Base-by-base conservation (phyloP, 2,888 invertebrate species). In the Drosophila mercatorum region DNA sequence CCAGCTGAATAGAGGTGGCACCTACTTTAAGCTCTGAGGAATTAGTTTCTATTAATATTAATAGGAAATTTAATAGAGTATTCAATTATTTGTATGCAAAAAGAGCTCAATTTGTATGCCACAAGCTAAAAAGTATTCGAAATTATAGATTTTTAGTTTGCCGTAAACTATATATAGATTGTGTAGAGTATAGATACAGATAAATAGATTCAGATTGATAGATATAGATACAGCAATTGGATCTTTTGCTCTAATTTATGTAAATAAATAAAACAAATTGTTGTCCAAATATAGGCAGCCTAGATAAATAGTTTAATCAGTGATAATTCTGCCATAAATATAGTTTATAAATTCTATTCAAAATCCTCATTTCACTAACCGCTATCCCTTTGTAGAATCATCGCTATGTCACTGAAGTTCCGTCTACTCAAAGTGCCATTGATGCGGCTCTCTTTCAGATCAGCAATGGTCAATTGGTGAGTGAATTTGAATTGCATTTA, bases 401-500 rank as follows among this genome's bases (percentile, higher is more conserved):
- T 14, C 60, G 47, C 0, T 67, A 38, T 59, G 1, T 34, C 0
- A 6, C 40, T 17, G 76, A 89, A 26, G 65, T 86, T 22, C 82
- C 81, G 6, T 31, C 49, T 12, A 40, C 67, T 2, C 6, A 75
- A 12, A 44, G 36, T 6, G 26, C 61, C 3, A 44, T 89, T 11
- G 72, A 89, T 0, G 12, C 65, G 6, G 70, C 77, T 0, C 26
- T 80, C 1, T 14, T 52, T 1, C 52, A 72, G 6, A 61, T 89
- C 28, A 38, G 61, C 0, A 77, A 83, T 46, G 41, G 58, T 5
- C 67, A 75, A 36, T 10, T 62, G 84, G 84, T 85, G 38, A 81
- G 84, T 60, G 7, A 5, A 26, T 31, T 6, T 11, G 10, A 38
- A 41, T 34, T 22, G 14, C 17, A 1, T 11, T 11, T n/a, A 40